A percentile compares a stretch with the other conserved stretches of the same genome.
These are phyloP conservation scores for Mya arenaria DNA, from an alignment of 1,140 invertebrate species.

Conservation along the genomic window DNA sequence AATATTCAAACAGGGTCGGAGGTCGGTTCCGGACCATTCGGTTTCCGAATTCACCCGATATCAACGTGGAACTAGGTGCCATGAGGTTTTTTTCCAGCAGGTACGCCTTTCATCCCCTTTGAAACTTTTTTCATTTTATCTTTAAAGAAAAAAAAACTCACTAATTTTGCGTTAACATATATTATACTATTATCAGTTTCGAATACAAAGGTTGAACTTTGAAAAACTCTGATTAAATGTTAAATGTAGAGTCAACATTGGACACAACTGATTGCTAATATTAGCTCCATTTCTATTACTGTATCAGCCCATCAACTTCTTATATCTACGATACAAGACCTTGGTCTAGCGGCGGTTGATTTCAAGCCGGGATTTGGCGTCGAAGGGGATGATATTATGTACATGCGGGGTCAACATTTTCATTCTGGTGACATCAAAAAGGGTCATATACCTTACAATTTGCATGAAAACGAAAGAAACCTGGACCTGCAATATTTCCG, in stretches of 20 bases:
- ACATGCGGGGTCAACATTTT: constrained; percentile 4
- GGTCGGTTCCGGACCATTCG: constrained; percentile 45
- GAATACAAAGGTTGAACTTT: neutral
- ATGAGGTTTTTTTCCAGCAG: constrained; percentile 44
- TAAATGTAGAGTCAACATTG: neutral
- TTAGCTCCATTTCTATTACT: neutral
- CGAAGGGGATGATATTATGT: neutral
- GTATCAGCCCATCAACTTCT: neutral
- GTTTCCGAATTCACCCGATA: constrained; percentile 37
- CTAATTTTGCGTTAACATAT: too few relatives aligned
- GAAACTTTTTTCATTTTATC: neutral
- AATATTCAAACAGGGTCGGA: constrained; percentile 60
- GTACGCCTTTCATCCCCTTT: neutral
- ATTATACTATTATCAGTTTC: neutral
- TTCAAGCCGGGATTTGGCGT: neutral
- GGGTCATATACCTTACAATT: constrained; percentile 10
- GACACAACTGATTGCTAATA: neutral
- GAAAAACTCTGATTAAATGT: neutral
- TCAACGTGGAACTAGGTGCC: constrained; percentile 58
- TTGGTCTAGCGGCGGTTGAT: neutral
- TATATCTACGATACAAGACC: neutral
- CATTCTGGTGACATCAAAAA: neutral
- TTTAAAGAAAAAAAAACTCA: too few relatives aligned
- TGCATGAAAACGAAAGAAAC: neutral
- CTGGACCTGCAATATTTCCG: neutral